Conservation (phyloP, 2,113 vertebrate genomes). For the Pontoporia blainvillei region DNA sequence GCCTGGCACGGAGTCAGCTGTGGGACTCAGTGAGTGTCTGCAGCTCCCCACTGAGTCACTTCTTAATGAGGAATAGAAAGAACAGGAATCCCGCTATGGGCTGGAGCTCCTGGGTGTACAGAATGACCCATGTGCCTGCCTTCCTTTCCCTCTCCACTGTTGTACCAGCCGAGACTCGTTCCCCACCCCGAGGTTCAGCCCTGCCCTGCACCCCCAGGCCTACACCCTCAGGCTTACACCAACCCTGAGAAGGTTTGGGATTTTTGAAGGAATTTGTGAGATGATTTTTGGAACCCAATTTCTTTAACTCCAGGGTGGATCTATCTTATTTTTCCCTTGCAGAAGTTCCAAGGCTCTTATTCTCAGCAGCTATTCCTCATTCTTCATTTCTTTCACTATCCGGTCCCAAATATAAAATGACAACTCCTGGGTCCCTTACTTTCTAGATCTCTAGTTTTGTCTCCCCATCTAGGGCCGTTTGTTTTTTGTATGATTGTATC, state of each 20-base stretch:
- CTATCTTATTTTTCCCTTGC: rapidly evolving
- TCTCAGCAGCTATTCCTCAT: not conserved
- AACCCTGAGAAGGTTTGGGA: not conserved
- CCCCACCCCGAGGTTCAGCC: not conserved
- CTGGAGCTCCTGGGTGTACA: not conserved
- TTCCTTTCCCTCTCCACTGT: not conserved
- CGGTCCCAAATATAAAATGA: not conserved
- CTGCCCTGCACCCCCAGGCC: not conserved
- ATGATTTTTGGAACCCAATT: not conserved
- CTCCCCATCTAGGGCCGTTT: not conserved
- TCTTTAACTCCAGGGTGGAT: not conserved
- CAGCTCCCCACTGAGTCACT: not conserved
- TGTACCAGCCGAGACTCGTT: no score
- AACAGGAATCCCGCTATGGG: not conserved
- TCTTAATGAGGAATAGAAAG: not conserved
- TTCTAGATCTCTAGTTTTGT: not conserved
- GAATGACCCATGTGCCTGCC: not conserved
- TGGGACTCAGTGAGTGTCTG: rapidly evolving
- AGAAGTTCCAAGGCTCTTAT: not conserved
- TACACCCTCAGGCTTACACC: not conserved
- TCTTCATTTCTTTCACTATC: not conserved
- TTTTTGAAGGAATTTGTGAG: not conserved
- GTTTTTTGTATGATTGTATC: not conserved
- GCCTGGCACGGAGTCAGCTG: rapidly evolving
- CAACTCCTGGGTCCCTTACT: not conserved